Evolutionary conservation across 2,797 vertebrate genomes (phyloP), one percentile per base, ranked within the genome.

Genomic region (Psittacula echo): DNA sequence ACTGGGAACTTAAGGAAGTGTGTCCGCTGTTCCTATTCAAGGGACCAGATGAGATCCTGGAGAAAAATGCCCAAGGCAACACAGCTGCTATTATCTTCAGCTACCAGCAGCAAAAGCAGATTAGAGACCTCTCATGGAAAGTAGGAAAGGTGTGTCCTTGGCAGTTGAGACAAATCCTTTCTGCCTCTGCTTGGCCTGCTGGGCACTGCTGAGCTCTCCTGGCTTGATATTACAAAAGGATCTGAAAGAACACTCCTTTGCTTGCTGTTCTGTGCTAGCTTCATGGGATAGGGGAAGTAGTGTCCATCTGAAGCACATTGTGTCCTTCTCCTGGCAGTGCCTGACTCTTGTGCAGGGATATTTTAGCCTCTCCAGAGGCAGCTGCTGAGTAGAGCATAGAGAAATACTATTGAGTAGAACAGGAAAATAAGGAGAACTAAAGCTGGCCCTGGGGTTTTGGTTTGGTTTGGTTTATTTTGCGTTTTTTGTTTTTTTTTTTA

Each of bases 321-420:
- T 65, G 58, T 78, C 73, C 79, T 93, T 54, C 65, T 68, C 67
- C 32, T 77, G 65, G 44, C 68, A 71, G 47, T 18, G 21, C 27
- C 60, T 85, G 58, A 54, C 41, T 66, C 54, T 62, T 86, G 53
- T 90, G 53, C 26, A 53, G 41, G 1, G 16, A 45, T 77, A 92
- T 93, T 93, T 87, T 48, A 77, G 72, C 61, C 32, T 77, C 75
- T 94, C 68, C 66, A n/a, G 82, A 66, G 73, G 85, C 76, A 88
- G 65, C 87, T 85, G 82, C 34, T 84, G 76, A 58, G 56, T 34
- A 34, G 22, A 34, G 22, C 14, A 16, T 34, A 34, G 22, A 34
- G 22, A 89, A 94, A 91, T 79, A 70, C 9, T 76, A 20, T 60
- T 87, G 71, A 61, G 19, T 15, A 13, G 3, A 66, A 37, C 45